Percentiles rank a stretch among this genome's conserved stretches.
Conservation (phyloP, 2,797 vertebrate species). For the Acanthiza pusilla region DNA sequence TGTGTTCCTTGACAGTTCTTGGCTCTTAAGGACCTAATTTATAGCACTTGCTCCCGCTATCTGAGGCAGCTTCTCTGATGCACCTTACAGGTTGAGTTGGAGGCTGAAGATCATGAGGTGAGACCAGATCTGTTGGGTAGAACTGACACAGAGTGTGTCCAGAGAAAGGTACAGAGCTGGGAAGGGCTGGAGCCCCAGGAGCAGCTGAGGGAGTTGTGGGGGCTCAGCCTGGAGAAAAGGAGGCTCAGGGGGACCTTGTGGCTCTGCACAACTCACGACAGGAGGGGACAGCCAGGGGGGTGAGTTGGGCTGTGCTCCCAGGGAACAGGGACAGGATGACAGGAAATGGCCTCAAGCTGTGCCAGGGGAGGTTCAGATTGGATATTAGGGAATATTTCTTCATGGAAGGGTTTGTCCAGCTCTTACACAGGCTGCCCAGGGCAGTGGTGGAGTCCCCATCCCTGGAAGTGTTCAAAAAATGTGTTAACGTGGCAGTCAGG, state of each 20-base stretch:
- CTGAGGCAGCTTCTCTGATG: background rate
- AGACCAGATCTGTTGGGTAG: background rate
- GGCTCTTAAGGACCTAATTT: background rate
- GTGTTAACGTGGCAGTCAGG: background rate
- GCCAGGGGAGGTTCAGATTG: accelerated
- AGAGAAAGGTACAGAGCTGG: background rate
- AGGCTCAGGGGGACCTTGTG: background rate
- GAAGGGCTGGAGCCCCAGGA: background rate
- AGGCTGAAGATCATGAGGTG: background rate
- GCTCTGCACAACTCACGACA: background rate
- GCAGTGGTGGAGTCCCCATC: background rate
- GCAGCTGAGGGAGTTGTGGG: background rate
- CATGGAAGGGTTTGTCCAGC: background rate
- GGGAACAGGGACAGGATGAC: background rate
- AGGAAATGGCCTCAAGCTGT: background rate
- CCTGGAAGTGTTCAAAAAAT: background rate
- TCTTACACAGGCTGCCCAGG: background rate
- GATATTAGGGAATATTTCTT: background rate
- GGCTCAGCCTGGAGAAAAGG: background rate
- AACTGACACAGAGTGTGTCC: background rate
- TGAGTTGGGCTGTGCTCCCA: background rate
- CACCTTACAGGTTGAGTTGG: background rate
- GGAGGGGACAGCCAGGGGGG: background rate
- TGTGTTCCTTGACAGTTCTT: background rate
- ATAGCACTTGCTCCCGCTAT: background rate